A percentile compares a stretch with the other conserved stretches of the same genome.
Evolutionary conservation across 2,113 vertebrate species (phyloP).

Genomic region (Accipiter virgatus): DNA sequence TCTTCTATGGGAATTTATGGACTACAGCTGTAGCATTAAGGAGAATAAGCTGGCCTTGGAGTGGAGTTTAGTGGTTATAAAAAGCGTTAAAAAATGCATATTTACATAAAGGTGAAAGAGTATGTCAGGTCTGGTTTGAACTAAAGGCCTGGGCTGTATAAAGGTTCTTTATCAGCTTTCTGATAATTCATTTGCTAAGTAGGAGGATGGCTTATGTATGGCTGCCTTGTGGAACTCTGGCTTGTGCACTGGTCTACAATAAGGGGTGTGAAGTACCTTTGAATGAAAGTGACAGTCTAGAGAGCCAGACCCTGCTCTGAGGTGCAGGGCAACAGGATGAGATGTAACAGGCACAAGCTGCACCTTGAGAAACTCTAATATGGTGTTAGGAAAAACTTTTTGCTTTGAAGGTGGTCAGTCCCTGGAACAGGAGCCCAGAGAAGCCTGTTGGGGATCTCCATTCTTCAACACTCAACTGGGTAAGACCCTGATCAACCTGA

Average conservation of each 20-base stretch:
- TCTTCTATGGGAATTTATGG: neutral
- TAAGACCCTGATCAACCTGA: neutral
- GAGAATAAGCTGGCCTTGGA: neutral
- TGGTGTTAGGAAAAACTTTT: neutral
- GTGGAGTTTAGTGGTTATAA: neutral
- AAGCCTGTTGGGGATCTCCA: neutral
- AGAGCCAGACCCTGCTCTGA: neutral
- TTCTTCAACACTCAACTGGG: neutral
- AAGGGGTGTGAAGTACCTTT: neutral
- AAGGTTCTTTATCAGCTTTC: neutral
- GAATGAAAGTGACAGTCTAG: neutral
- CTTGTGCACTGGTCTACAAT: neutral
- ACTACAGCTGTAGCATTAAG: neutral
- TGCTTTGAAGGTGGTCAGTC: neutral
- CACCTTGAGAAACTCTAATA: neutral
- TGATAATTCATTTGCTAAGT: neutral
- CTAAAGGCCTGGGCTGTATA: neutral
- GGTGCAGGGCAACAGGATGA: neutral
- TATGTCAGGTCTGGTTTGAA: neutral
- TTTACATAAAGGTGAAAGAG: neutral
- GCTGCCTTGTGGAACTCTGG: neutral
- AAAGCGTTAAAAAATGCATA: rapidly evolving
- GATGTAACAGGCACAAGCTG: neutral
- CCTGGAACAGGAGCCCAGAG: neutral
- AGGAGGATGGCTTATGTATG: neutral